These are phyloP conservation scores for Scaptomyza cyrtandrae DNA, from an alignment of 2,888 invertebrate genomes.

Conservation along the genomic window DNA sequence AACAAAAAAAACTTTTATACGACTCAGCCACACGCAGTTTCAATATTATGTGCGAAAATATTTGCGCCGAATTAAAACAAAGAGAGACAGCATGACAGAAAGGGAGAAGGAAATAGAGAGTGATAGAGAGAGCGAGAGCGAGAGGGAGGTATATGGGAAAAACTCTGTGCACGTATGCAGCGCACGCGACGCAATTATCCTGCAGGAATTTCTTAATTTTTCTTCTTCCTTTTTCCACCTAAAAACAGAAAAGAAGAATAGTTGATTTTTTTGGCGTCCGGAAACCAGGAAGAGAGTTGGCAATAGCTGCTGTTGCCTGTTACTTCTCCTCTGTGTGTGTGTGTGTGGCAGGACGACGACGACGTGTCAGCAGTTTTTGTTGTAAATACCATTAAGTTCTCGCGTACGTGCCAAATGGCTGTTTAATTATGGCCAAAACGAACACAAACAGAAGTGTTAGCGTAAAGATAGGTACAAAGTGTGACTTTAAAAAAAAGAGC, in stretches of 20 bases:
- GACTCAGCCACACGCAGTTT: conserved; percentile 39
- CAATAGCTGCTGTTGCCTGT: conserved; percentile 9
- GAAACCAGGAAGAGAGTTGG: conserved; percentile 22
- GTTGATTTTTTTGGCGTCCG: conserved; percentile 21
- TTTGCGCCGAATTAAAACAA: conserved; percentile 45
- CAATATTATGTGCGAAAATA: conserved; percentile 71
- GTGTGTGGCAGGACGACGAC: conserved; percentile 16
- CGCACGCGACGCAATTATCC: conserved; percentile 68
- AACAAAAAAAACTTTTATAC: conserved; percentile 40
- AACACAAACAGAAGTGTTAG: background rate
- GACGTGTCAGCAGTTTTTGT: conserved; percentile 62
- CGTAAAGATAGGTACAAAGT: background rate
- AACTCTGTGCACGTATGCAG: conserved; percentile 48
- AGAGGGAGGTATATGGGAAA: background rate
- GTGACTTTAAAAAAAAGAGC: background rate
- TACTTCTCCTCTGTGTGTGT: background rate
- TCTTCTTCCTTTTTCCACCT: conserved; percentile 38
- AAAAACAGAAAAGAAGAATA: conserved; percentile 10
- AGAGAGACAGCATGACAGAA: background rate
- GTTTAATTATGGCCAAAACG: conserved; percentile 64
- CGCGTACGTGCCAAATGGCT: conserved; percentile 75
- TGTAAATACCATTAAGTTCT: conserved; percentile 73
- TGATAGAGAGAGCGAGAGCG: background rate
- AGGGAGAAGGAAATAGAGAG: too few relatives aligned
- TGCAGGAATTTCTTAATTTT: conserved; percentile 72